Evolutionary conservation across 2,113 vertebrate genomes (phyloP).

Genomic region (Cynoglossus semilaevis): DNA sequence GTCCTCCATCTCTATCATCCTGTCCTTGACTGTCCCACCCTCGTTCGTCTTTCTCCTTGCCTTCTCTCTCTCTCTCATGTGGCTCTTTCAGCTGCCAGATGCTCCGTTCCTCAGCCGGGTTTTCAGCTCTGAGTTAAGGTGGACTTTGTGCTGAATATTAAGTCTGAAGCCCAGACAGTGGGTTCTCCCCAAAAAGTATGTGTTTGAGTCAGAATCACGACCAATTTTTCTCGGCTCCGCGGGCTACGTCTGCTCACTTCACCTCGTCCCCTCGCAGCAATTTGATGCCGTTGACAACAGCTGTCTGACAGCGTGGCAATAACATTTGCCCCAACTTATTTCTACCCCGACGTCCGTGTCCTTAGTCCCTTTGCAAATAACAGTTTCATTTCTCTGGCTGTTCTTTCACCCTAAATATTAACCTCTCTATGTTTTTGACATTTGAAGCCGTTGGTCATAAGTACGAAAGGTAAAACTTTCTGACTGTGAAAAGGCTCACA

Average conservation of each 20-base stretch:
- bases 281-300: constrained; percentile 67
- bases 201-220: constrained; percentile 52
- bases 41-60: constrained; percentile 24
- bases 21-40: constrained; percentile 53
- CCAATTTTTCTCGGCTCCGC: constrained; percentile 43
- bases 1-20: constrained; percentile 37
- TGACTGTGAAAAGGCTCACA: neutral
- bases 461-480: neutral
- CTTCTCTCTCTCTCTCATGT: constrained; percentile 13
- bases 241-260: constrained; percentile 53
- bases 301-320: constrained; percentile 59
- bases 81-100: constrained; percentile 23
- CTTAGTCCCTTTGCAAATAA: constrained; percentile 28
- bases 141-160: constrained; percentile 57
- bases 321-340: constrained; percentile 57
- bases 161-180: constrained; percentile 53
- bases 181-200: constrained; percentile 50
- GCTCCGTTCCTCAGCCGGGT: constrained; percentile 51
- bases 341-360: constrained; percentile 26
- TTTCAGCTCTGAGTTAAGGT: constrained; percentile 53
- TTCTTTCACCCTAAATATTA: neutral
- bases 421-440: neutral
- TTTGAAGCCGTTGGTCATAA: neutral
- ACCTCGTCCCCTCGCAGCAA: constrained; percentile 31
- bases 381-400: neutral